Evolutionary conservation across 2,797 vertebrate species (phyloP), one percentile per base, ranked within the genome.

Genomic region (Tokudaia muenninki): DNA sequence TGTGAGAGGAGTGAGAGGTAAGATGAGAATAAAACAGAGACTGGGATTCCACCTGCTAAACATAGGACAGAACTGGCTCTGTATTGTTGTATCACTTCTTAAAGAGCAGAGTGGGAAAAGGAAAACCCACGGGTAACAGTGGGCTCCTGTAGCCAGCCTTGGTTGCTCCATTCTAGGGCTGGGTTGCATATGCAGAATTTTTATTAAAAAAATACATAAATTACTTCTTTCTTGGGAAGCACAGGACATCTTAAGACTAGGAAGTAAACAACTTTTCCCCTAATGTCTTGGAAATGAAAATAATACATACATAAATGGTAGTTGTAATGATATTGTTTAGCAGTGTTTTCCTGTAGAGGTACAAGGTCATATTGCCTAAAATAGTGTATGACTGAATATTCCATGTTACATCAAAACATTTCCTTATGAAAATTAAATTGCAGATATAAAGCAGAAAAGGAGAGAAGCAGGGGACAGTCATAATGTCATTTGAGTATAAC

Each of bases 231-330:
- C 5, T 44, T 21, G 86, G 22, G 26, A 72, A 89, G 11, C 87
- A 65, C 2, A 47, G 11, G 17, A 21, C 31, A 50, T 81, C 82
- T 37, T 78, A 74, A 89, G 74, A 63, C 31, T 50, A 7, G 6
- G 17, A 93, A 82, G 55, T 14, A 41, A 87, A 72, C 44, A 81
- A 22, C 67, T 44, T 92, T 96, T 92, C 70, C 61, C 88, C 19
- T 87, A 84, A 92, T 26, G 0, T 89, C 59, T 87, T 87, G 19
- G 16, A 63, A 81, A 63, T 94, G 72, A 90, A 83, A 94, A 75
- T 9, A 44, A 3, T 34, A 47, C 47, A 34, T 34, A n/a, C 84
- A 57, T 47, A 80, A 83, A 82, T 44, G 4, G 80, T 72, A 59
- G 78, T 24, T 92, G 17, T 3, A 47, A 14, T 31, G 44, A n/a